Conservation (phyloP, 1,140 invertebrate genomes). For the Cecropterus lyciades region DNA sequence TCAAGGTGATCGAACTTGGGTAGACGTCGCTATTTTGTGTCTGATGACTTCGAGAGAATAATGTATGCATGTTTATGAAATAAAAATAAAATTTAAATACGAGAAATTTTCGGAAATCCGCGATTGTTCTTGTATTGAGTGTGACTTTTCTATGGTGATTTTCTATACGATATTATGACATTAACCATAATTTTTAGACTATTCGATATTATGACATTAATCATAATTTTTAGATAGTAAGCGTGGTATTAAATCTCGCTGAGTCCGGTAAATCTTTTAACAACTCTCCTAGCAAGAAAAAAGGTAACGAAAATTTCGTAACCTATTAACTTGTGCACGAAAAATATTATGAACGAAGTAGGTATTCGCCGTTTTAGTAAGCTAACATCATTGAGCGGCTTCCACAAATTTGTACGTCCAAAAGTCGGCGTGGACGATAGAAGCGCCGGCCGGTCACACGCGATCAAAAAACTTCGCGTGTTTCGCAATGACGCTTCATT, state of each 20-base stretch:
- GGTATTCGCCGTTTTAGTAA: conserved; percentile 21
- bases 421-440: conserved; percentile 36
- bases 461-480: conserved; percentile 68
- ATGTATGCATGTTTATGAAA: too few relatives aligned
- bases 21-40: conserved; percentile 12
- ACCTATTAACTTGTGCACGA: background rate
- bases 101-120: too few relatives aligned
- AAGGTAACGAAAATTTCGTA: background rate
- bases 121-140: too few relatives aligned
- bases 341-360: conserved; percentile 8
- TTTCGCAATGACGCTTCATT: conserved; percentile 63
- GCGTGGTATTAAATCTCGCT: too few relatives aligned
- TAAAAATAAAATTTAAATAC: too few relatives aligned
- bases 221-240: too few relatives aligned
- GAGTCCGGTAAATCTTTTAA: too few relatives aligned
- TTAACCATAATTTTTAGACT: too few relatives aligned
- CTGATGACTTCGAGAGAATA: background rate
- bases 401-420: conserved; percentile 42
- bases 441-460: conserved; percentile 50
- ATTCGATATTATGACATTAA: too few relatives aligned
- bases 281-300: too few relatives aligned
- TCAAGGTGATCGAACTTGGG: conserved; percentile 16
- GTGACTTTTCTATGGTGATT: too few relatives aligned
- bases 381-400: conserved; percentile 33
- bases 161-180: too few relatives aligned